Percentiles rank a stretch among this genome's conserved stretches.
Evolutionary conservation across 64 coral and sea anemone genomes (phyloP).

Genomic region (Montipora cactus): DNA sequence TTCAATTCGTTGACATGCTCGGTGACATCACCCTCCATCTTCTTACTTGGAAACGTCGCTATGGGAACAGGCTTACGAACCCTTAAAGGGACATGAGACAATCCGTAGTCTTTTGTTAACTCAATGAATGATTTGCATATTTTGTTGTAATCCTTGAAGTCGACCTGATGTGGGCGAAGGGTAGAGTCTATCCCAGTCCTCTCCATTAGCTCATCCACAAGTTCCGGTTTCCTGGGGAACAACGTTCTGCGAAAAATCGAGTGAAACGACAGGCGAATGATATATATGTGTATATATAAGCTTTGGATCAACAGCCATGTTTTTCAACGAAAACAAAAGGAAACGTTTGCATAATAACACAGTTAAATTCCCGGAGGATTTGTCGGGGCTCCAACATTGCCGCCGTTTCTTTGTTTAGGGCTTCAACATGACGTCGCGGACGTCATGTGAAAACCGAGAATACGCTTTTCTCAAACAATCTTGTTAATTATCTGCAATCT

Average conservation of each 20-base stretch:
- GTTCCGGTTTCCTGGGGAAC: constrained; percentile 75
- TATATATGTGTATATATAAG: neutral
- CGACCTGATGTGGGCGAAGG: constrained; percentile 77
- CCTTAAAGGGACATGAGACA: constrained; percentile 72
- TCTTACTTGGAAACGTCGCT: neutral
- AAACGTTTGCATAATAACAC: no score
- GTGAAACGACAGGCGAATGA: neutral
- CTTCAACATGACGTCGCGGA: no score
- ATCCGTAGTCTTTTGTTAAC: constrained; percentile 25
- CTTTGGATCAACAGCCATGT: no score
- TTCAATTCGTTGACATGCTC: neutral
- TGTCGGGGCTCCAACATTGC: no score
- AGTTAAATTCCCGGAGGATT: no score
- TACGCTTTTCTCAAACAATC: no score
- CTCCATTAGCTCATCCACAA: constrained; percentile 66
- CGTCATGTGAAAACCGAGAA: no score
- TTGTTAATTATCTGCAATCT: no score
- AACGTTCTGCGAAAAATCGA: constrained; percentile 44
- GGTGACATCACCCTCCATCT: neutral
- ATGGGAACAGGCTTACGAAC: constrained; percentile 77
- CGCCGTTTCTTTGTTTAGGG: no score
- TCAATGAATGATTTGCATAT: constrained; percentile 83
- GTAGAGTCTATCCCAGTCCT: constrained; percentile 72
- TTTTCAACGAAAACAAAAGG: no score
- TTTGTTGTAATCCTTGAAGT: constrained; percentile 72